Evolutionary conservation across 2,797 vertebrate species (phyloP).

Genomic region (Helicolenus hilgendorfi): DNA sequence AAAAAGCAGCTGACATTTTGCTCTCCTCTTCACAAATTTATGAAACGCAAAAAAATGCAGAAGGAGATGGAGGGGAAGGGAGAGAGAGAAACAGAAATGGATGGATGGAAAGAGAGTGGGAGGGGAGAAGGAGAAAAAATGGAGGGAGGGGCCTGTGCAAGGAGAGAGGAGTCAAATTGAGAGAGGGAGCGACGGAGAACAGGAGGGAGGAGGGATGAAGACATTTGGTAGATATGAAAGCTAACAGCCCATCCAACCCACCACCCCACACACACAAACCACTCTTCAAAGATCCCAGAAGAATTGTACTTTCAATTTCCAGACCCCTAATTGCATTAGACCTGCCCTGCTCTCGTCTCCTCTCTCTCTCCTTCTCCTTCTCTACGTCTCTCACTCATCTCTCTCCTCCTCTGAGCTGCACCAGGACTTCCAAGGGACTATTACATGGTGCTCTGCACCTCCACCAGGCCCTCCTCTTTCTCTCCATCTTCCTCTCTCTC

Average conservation of each 20-base stretch:
- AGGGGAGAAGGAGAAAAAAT: conserved; percentile 1
- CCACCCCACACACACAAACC: conserved; percentile 33
- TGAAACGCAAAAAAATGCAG: conserved; percentile 27
- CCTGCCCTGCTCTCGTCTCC: conserved; percentile 67
- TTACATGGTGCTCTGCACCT: conserved; percentile 73
- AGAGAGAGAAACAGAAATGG: conserved; percentile 3
- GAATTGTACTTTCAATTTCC: conserved; percentile 84
- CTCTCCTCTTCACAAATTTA: conserved; percentile 57
- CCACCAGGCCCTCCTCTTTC: conserved; percentile 46
- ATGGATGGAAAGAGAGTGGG: neutral
- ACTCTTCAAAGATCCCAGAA: conserved; percentile 68
- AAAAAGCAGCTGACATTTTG: conserved; percentile 62
- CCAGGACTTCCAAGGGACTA: conserved; percentile 71
- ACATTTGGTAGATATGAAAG: conserved; percentile 79
- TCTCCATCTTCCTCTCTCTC: conserved; percentile 22
- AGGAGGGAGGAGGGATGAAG: conserved; percentile 66
- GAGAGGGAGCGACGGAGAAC: conserved; percentile 38
- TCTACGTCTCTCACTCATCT: conserved; percentile 38
- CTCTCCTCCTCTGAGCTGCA: conserved; percentile 45
- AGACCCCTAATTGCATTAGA: conserved; percentile 87
- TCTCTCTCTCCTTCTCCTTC: conserved; percentile 27
- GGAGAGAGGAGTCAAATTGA: conserved; percentile 41
- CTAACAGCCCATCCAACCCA: conserved; percentile 63
- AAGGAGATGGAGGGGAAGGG: neutral
- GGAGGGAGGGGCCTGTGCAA: conserved; percentile 37